phyloP scores from a whole-genome alignment of 2,888 invertebrate species.

The Helicoverpa assulta region DNA sequence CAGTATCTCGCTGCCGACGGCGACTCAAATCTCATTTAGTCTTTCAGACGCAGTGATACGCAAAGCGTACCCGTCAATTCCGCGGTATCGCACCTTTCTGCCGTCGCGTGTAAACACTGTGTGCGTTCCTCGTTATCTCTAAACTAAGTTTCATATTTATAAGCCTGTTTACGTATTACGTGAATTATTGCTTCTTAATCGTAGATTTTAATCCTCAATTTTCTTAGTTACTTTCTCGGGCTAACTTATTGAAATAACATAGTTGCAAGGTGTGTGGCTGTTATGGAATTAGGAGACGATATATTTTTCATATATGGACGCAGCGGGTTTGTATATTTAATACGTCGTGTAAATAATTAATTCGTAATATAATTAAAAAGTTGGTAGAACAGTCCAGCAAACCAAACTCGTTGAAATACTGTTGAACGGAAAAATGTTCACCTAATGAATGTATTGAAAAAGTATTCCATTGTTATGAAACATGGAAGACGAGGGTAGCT shows the following conservation, averaged over 20 bases:
- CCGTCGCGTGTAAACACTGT: constrained; percentile 52
- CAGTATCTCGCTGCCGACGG: constrained; percentile 73
- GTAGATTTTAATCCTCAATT: constrained; percentile 10
- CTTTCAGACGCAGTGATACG: constrained; percentile 78
- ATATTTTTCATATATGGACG: constrained; percentile 82
- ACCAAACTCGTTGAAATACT: not conserved
- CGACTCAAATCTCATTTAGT: constrained; percentile 84
- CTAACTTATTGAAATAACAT: constrained; percentile 66
- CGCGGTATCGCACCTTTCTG: constrained; percentile 62
- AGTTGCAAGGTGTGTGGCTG: constrained; percentile 74
- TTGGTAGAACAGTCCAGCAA: no score
- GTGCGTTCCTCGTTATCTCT: constrained; percentile 26
- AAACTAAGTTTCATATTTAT: constrained; percentile 17
- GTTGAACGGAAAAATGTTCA: no score
- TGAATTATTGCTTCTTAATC: not conserved
- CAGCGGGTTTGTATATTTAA: constrained; percentile 83
- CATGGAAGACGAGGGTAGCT: not conserved
- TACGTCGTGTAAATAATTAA: constrained; percentile 40
- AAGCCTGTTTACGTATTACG: no score
- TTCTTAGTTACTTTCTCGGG: constrained; percentile 18
- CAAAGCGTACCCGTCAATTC: constrained; percentile 67
- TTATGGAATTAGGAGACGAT: constrained; percentile 86
- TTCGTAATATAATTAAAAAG: not conserved
- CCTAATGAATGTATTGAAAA: no score
- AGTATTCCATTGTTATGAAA: not conserved